Base-by-base conservation (phyloP, 2,888 invertebrate genomes). In the Temnothorax ravouxi region DNA sequence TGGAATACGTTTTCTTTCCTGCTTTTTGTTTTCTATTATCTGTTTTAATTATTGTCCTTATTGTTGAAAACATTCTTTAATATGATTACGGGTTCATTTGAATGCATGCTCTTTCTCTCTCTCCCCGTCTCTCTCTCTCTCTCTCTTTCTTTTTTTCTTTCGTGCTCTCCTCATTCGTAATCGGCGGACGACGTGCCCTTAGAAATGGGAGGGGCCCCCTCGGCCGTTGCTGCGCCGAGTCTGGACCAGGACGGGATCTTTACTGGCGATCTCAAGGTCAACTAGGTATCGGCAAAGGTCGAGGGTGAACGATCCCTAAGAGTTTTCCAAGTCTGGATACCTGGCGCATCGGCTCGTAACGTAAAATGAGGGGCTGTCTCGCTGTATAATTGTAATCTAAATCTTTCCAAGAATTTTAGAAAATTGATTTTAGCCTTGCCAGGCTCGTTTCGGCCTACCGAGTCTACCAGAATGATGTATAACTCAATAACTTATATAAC, bases 191-290 rank as follows among this genome's bases (percentile, higher is more conserved):
- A 25, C 56, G 44, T 47, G 38, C 52, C 76, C 52, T 52, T 62
- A 38, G 34, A 66, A 61, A 83, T 38, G 21, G 47, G 52, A 52
- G 18, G 6, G 18, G 66, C 61, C 50, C 50, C n/a, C 47, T 38
- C 6, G 21, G 15, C 34, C 34, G 56, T 59, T 52, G 59, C 44
- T 59, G 66, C 61, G 72, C 34, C 47, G 25, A 67, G 47, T 67
- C 44, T 67, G 64, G n/a, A 69, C 66, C 59, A 52, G 77, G 62
- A 88, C 41, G 52, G 77, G 71, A 89, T 88, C 89, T 86, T 85
- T 80, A 84, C 50, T 44, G 75, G 18, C 84, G 82, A 89, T 89
- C 88, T 88, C 87, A 89, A 89, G 89, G 88, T 89, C 87, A 84
- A 80, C 66, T 72, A 79, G 82, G 80, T 76, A 80, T 86, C 71